Percentiles rank a stretch among this genome's conserved stretches.
These are phyloP conservation scores for Ecliptopera silaceata DNA, from an alignment of 2,888 invertebrate genomes.

Conservation along the genomic window DNA sequence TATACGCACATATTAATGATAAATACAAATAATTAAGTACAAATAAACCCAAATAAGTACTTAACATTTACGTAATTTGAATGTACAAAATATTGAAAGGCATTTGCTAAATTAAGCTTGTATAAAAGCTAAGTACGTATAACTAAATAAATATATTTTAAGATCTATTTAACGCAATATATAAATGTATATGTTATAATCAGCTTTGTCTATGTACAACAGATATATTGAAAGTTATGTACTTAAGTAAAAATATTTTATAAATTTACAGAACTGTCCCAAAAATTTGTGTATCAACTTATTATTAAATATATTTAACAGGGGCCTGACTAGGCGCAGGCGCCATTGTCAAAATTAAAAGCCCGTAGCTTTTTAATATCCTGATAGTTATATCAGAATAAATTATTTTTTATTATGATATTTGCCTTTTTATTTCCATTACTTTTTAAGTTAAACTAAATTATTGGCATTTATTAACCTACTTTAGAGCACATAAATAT, in stretches of 20 bases:
- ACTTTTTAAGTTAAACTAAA: background rate
- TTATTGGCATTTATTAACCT: too few relatives aligned
- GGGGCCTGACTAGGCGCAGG: slow-evolving; percentile 68
- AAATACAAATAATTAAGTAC: slow-evolving; percentile 29
- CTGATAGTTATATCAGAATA: slow-evolving; percentile 86
- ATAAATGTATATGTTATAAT: too few relatives aligned
- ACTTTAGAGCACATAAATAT: background rate
- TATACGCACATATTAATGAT: slow-evolving; percentile 6
- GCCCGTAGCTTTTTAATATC: slow-evolving; percentile 80
- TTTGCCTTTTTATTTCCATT: slow-evolving; percentile 54
- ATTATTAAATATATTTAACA: slow-evolving; percentile 13
- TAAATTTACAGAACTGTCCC: too few relatives aligned
- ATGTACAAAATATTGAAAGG: slow-evolving; percentile 14
- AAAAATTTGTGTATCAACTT: background rate
- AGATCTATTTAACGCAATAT: background rate
- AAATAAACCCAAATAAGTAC: slow-evolving; percentile 4
- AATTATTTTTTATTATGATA: slow-evolving; percentile 73
- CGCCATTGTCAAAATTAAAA: slow-evolving; percentile 83
- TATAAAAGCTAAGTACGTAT: background rate
- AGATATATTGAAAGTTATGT: too few relatives aligned
- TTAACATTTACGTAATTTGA: slow-evolving; percentile 14
- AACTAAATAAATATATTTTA: background rate
- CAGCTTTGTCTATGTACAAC: too few relatives aligned
- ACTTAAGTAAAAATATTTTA: too few relatives aligned
- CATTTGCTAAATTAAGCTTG: background rate